Percentiles rank a stretch among this genome's conserved stretches.
Evolutionary conservation across 2,113 vertebrate genomes (phyloP).

Genomic region (Casuarius casuarius): DNA sequence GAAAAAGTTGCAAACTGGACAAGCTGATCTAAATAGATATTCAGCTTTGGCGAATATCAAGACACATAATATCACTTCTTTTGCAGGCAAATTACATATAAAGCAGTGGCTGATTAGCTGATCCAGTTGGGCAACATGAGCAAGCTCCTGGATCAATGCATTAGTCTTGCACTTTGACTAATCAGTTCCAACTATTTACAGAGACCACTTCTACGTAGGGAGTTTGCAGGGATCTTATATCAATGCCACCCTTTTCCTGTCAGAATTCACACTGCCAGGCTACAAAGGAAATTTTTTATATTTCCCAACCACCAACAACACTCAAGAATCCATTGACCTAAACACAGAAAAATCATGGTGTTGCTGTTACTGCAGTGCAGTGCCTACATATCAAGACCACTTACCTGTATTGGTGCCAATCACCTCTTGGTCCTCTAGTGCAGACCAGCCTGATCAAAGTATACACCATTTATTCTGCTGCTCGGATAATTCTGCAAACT

Average conservation of each 20-base stretch:
- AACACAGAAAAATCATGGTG: background rate
- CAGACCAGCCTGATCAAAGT: background rate
- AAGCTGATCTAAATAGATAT: background rate
- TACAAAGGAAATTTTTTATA: background rate
- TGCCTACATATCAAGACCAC: background rate
- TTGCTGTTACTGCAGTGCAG: background rate
- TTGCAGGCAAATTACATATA: background rate
- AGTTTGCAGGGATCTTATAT: background rate
- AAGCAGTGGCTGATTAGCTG: background rate
- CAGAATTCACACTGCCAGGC: background rate
- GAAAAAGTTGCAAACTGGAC: background rate
- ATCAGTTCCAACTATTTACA: background rate
- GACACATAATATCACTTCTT: background rate
- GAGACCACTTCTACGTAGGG: background rate
- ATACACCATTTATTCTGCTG: background rate
- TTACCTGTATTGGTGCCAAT: accelerated
- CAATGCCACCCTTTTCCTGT: background rate
- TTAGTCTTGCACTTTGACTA: background rate
- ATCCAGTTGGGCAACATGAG: background rate
- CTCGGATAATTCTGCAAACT: background rate
- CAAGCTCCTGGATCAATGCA: background rate
- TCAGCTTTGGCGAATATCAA: background rate
- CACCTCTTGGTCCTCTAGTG: background rate
- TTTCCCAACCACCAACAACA: background rate
- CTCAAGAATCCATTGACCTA: background rate